Base-by-base conservation (phyloP, 2,888 invertebrate species). In the Melinopterus prodromus region DNA sequence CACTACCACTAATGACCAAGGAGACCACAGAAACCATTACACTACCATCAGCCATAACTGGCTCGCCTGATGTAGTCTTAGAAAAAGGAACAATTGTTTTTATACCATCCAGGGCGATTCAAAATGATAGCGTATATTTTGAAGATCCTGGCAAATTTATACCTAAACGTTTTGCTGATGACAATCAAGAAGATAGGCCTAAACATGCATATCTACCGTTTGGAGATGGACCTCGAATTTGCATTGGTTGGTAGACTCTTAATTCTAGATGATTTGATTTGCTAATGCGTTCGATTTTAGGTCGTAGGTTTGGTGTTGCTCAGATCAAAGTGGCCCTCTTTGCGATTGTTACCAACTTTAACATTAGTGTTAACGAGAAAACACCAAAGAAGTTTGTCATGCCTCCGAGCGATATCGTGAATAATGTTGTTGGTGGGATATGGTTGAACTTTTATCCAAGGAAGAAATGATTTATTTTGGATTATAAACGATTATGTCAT, bases 251-350 rank as follows among this genome's bases (percentile, higher is more conserved):
- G 70, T n/a, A n/a, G n/a, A n/a, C n/a, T n/a, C n/a, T n/a, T n/a
- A n/a, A 35, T 53, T 71, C 12, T 16, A 35, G 69, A 15, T 6
- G 15, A 69, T 75, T 38, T 79, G 74, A 26, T 69, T 26, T 80
- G 75, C 69, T 76, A 78, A n/a, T n/a, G n/a, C n/a, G n/a, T n/a
- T n/a, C n/a, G 12, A 15, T 77, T 84, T 71, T 77, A 86, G 86
- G 86, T 15, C 82, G 83, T 79, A 78, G 83, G 36, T 86, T 86
- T 81, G 86, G 82, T 6, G 36, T 83, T 9, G 37, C 84, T 26
- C 89, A 90, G 83, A 84, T 88, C 0, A 90, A 90, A 86, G 78
- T 88, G 0, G 90, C 88, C 6, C 71, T 90, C 0, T 85, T 86
- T 6, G 84, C 86, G 69, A 84, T 89, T 12, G 77, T 90, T 0